A percentile compares a stretch with the other conserved stretches of the same genome.
These are phyloP conservation scores for Terebella lapidaria DNA, from an alignment of 2,888 invertebrate genomes.

Conservation along the genomic window DNA sequence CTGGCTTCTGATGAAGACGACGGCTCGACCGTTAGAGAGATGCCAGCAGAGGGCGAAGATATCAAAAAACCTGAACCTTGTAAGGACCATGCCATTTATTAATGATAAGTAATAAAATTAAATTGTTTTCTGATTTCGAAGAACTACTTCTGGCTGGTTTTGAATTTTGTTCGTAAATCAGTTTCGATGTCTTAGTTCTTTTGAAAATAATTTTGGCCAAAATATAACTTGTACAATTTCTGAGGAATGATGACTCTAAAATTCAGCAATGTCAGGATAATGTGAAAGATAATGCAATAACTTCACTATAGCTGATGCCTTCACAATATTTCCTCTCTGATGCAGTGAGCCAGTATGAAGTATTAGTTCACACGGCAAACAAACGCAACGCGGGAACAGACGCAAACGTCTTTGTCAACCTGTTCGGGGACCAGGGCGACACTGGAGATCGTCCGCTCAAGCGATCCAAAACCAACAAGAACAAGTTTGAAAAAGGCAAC, in stretches of 20 bases:
- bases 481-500: slow-evolving; percentile 52
- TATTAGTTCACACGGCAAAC: slow-evolving; percentile 49
- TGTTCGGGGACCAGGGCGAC: slow-evolving; percentile 51
- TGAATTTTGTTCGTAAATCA: no score
- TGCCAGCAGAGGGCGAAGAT: slow-evolving; percentile 48
- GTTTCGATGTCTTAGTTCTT: no score
- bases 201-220: no score
- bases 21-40: slow-evolving; percentile 44
- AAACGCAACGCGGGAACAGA: slow-evolving; percentile 48
- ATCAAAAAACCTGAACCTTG: slow-evolving; percentile 44
- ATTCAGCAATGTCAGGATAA: no score
- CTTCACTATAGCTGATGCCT: no score
- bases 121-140: no score
- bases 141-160: no score
- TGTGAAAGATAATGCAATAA: no score
- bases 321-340: no score
- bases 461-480: slow-evolving; percentile 40
- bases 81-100: slow-evolving; percentile 22
- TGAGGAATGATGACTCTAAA: no score
- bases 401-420: slow-evolving; percentile 49
- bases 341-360: slow-evolving; percentile 45
- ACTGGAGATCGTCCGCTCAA: slow-evolving; percentile 45
- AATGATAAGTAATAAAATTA: not conserved
- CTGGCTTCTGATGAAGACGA: slow-evolving; percentile 52
- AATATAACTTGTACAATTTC: no score